phyloP scores from a whole-genome alignment of 2,888 invertebrate species.

The Netelia melanura region DNA sequence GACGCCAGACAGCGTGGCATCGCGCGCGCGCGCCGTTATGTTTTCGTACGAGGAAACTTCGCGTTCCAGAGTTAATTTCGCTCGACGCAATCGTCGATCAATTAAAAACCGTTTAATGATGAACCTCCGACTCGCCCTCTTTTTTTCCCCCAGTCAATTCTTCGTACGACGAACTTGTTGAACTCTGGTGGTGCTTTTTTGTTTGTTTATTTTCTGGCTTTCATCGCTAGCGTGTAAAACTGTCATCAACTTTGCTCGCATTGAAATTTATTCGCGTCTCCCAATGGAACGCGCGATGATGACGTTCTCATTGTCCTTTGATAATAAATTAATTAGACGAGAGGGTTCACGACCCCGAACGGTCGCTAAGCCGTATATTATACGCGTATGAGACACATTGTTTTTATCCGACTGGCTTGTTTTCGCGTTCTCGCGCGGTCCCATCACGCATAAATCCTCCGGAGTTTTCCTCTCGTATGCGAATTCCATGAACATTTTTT shows the following conservation, averaged over 20 bases:
- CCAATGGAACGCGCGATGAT: slow-evolving; percentile 5
- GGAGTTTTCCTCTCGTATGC: slow-evolving; percentile 26
- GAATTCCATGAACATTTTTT: background rate
- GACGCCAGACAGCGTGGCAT: slow-evolving; percentile 58
- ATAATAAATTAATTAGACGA: slow-evolving; percentile 64
- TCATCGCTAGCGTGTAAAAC: slow-evolving; percentile 5
- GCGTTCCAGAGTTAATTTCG: slow-evolving; percentile 31
- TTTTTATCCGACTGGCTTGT: slow-evolving; percentile 34
- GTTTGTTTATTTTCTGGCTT: background rate
- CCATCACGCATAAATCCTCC: background rate
- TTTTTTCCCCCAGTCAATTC: background rate
- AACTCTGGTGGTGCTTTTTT: background rate
- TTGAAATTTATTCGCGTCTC: slow-evolving; percentile 12
- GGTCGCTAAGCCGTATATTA: background rate
- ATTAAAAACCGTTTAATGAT: slow-evolving; percentile 54
- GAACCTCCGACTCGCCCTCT: background rate
- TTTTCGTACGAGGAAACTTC: background rate
- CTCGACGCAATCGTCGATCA: slow-evolving; percentile 46
- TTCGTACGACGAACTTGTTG: slow-evolving; percentile 3
- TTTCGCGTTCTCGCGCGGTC: slow-evolving; percentile 17
- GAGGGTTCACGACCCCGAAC: slow-evolving; percentile 20
- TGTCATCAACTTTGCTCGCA: slow-evolving; percentile 31
- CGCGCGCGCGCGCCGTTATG: slow-evolving; percentile 10
- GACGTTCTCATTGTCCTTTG: slow-evolving; percentile 23
- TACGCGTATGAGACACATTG: slow-evolving; percentile 3